Conservation (phyloP, 1,140 invertebrate genomes). For the Triops cancriformis region DNA sequence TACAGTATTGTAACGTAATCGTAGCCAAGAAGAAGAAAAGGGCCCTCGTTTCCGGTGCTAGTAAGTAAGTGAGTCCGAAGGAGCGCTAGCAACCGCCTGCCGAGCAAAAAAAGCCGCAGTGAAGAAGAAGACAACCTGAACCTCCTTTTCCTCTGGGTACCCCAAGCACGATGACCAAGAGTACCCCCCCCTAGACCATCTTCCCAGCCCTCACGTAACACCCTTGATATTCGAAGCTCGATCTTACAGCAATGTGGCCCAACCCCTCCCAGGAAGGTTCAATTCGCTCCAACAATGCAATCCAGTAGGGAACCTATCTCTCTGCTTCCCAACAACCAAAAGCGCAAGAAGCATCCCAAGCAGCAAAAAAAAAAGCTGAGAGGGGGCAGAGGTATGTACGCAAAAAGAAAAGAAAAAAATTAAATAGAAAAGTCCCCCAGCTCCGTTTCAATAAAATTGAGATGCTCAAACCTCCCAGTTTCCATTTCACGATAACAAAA, state of each 20-base stretch:
- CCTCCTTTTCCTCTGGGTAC: not conserved
- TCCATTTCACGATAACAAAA: not conserved
- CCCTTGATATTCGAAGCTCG: not conserved
- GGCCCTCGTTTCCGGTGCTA: constrained; percentile 1
- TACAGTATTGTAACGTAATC: not conserved
- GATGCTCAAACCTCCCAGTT: no score
- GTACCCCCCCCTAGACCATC: not conserved
- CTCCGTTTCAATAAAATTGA: not conserved
- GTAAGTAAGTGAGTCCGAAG: not conserved
- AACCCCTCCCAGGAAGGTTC: not conserved
- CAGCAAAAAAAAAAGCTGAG: not conserved
- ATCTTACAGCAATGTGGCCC: not conserved
- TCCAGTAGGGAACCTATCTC: not conserved
- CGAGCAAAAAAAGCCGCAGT: not conserved
- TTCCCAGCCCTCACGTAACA: not conserved
- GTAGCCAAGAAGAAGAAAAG: not conserved
- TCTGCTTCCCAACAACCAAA: not conserved
- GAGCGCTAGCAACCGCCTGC: not conserved
- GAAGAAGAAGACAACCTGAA: not conserved
- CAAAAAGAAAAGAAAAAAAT: not conserved
- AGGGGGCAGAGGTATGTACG: not conserved
- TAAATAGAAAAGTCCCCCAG: not conserved
- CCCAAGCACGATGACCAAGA: not conserved
- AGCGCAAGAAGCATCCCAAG: not conserved
- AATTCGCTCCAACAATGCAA: not conserved